Evolutionary conservation across 2,888 invertebrate genomes (phyloP), one percentile per base, ranked within the genome.

Genomic region (Zaprionus bogoriensis): DNA sequence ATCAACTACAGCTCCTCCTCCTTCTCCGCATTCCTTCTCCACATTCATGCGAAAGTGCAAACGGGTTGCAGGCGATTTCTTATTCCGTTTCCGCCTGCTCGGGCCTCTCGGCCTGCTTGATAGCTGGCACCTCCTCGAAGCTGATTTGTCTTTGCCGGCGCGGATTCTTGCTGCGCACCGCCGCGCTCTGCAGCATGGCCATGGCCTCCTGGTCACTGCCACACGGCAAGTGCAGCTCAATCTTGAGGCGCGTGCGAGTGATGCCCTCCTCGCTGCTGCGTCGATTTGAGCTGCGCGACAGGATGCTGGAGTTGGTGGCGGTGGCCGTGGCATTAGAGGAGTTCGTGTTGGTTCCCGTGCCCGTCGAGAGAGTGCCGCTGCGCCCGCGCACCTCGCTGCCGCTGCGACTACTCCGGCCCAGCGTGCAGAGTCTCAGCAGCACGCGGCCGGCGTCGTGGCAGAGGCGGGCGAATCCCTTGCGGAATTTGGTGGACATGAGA

Each of bases 401-500:
- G 23, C 48, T 50, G 30, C 54, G 71, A 14, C 42, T 60, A 38
- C 73, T 64, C 44, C 77, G 78, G 14, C 86, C 88, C 53, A 86
- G 69, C 1, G 77, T 78, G 6, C 87, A 30, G 1, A 83, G 38
- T n/a, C 59, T 44, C 0, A 77, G 25, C 2, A 85, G 44, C 3
- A 58, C n/a, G 2, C 55, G 52, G 42, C 78, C 84, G 3, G 70
- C 62, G 28, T 63, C 64, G 20, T 75, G 76, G 27, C 94, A 95
- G 0, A 96, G 92, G 84, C 93, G 93, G 55, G 94, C 92, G 83
- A 96, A 96, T 0, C 96, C 96, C 55, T 94, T 93, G 2, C 97
- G 94, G 88, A 98, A 98, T 91, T 97, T 97, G 2, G 96, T 96
- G 38, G 96, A 97, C 95, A 97, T 96, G 68, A 97, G 92, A 89